Evolutionary conservation across 2,888 invertebrate species (phyloP), one percentile per base, ranked within the genome.

Genomic region (Choreutis nemorana): DNA sequence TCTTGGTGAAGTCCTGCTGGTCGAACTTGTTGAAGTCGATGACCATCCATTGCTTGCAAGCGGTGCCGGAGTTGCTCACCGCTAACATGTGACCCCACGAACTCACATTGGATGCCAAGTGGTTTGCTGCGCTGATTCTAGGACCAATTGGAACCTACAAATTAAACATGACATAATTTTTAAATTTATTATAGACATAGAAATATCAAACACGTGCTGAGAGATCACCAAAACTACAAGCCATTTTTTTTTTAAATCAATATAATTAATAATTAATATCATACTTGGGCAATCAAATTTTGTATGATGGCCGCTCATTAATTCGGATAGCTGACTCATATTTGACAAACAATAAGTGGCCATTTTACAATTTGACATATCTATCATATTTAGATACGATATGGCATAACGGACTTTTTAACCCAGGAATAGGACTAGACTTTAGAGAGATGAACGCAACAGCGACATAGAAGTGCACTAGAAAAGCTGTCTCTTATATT

Each of bases 1-100:
- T 36, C 1, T 37, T 39, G 1, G 43, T 36, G 12, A 49, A 35
- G 32, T 60, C 50, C 3, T 67, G 40, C 2, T 53, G 42, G 23
- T 59, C 52, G 31, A 87, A 83, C 36, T 80, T 78, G 28, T 83
- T 84, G 49, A 87, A 87, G 58, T 93, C 90, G 0, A 92, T 81
- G 3, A 90, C 80, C 44, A 93, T 83, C 94, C 94, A 96, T 55
- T 95, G 93, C 52, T 92, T 91, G 58, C 89, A 89, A 34, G 90
- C 90, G 23, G 91, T 91, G 9, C 88, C 89, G 16, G 91, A 90
- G 71, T 91, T 90, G 55, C 83, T 86, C 4, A 50, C 67, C 0
- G 84, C 79, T 48, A 94, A 83, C 1, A 83, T 64, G 23, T 83
- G 77, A 1, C 87, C 84, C 95, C 95, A 96, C 3, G 85, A 79